These are phyloP conservation scores for human (Homo sapiens) DNA, from an alignment of 2,113 vertebrate species.

Conservation along the genomic window DNA sequence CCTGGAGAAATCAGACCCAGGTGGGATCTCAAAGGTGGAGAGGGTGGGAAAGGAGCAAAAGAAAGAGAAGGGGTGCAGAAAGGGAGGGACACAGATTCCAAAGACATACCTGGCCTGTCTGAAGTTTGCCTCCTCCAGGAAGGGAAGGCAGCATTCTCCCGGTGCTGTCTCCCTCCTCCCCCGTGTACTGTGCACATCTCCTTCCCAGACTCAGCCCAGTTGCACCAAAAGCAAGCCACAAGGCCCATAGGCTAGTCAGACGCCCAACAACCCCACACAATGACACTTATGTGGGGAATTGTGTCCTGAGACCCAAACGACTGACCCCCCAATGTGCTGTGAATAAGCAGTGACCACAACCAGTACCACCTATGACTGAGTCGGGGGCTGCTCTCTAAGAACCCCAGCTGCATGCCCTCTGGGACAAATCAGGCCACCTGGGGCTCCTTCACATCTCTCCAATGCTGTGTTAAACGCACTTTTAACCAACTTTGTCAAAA, in stretches of 20 bases:
- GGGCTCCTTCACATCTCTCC: background rate
- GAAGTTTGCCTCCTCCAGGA: background rate
- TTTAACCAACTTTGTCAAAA: background rate
- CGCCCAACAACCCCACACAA: rapidly evolving
- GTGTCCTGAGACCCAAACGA: background rate
- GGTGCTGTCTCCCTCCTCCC: background rate
- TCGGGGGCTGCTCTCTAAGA: background rate
- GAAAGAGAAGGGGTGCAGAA: background rate
- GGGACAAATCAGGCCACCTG: background rate
- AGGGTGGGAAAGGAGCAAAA: background rate
- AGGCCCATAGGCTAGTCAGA: background rate
- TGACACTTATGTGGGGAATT: background rate
- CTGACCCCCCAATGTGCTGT: rapidly evolving
- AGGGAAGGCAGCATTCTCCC: background rate
- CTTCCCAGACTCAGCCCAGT: background rate
- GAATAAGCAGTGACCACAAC: background rate
- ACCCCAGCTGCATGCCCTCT: background rate
- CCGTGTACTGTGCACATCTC: rapidly evolving
- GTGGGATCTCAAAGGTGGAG: background rate
- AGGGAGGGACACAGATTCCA: background rate
- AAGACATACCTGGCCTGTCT: background rate
- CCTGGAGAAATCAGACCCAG: background rate
- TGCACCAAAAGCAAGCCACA: background rate
- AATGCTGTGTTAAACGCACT: rapidly evolving
- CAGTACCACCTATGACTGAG: background rate